These are phyloP conservation scores for Dromas ardeola DNA, from an alignment of 2,113 vertebrate species.

Conservation along the genomic window DNA sequence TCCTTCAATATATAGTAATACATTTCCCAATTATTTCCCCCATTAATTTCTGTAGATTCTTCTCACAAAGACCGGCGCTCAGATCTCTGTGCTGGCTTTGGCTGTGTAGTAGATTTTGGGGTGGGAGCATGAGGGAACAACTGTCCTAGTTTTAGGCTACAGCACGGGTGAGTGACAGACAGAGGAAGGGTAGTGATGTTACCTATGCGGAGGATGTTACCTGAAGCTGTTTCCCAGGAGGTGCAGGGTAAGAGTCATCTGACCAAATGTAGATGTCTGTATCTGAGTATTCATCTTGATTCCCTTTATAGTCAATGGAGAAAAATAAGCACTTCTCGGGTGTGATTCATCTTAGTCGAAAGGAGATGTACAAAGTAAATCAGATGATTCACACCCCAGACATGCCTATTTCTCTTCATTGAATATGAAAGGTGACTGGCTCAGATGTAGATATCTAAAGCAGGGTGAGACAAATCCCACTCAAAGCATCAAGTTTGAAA, in stretches of 20 bases:
- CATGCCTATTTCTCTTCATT: constrained; percentile 34
- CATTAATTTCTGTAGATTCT: not conserved
- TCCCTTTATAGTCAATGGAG: constrained; percentile 25
- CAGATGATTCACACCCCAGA: constrained; percentile 57
- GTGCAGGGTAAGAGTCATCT: constrained; percentile 5
- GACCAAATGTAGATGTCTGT: not conserved
- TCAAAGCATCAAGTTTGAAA: constrained; percentile 6
- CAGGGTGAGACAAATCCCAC: constrained; percentile 36
- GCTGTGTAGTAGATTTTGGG: not conserved
- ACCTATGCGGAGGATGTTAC: not conserved
- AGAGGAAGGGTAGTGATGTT: not conserved
- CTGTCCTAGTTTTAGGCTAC: not conserved
- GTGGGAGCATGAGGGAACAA: not conserved
- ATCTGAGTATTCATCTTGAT: constrained; percentile 40
- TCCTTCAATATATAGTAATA: not conserved
- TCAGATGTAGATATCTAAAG: constrained; percentile 36
- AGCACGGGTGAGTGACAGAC: not conserved
- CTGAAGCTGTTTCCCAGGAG: not conserved
- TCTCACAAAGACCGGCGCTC: not conserved
- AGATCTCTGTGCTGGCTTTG: not conserved
- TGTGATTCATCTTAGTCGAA: constrained; percentile 51
- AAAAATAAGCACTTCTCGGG: constrained; percentile 26
- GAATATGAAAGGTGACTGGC: constrained; percentile 23
- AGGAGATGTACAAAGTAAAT: constrained; percentile 24
- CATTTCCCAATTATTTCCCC: not conserved